Conservation (phyloP, 2,113 vertebrate genomes). For the Chrysemys picta region DNA sequence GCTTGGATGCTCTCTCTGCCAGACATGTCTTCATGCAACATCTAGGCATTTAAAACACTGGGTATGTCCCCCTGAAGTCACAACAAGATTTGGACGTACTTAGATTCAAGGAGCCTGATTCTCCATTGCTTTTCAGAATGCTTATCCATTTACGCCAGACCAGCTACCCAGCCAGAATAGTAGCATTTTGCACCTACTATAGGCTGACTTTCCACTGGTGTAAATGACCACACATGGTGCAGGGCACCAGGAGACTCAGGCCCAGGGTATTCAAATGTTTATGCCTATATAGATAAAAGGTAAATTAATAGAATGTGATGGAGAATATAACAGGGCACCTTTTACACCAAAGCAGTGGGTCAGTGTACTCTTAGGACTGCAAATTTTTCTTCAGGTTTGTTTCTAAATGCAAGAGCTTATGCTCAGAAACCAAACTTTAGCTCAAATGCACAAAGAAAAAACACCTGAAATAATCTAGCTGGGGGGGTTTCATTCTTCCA, state of each 20-base stretch:
- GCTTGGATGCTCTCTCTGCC: neutral
- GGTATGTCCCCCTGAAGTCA: neutral
- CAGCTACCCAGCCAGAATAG: neutral
- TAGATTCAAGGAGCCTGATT: neutral
- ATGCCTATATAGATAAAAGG: constrained; percentile 39
- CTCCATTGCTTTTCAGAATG: constrained; percentile 3
- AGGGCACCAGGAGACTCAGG: neutral
- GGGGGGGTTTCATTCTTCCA: constrained; percentile 24
- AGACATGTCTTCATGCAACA: neutral
- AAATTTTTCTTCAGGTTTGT: constrained; percentile 40
- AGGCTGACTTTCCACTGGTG: neutral
- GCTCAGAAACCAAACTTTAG: neutral
- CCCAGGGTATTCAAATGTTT: neutral
- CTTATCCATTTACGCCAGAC: neutral
- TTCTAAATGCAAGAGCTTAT: constrained; percentile 37
- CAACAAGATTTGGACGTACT: neutral
- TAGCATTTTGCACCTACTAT: neutral
- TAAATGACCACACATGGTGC: neutral
- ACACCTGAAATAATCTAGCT: neutral
- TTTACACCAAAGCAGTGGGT: constrained; percentile 21
- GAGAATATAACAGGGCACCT: constrained; percentile 42
- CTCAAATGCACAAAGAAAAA: neutral
- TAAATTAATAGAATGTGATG: neutral
- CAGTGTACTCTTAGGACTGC: neutral
- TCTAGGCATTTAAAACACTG: neutral